Percentiles rank a stretch among this genome's conserved stretches.
Evolutionary conservation across 1,140 invertebrate genomes (phyloP).

Genomic region (Lucilia sericata): DNA sequence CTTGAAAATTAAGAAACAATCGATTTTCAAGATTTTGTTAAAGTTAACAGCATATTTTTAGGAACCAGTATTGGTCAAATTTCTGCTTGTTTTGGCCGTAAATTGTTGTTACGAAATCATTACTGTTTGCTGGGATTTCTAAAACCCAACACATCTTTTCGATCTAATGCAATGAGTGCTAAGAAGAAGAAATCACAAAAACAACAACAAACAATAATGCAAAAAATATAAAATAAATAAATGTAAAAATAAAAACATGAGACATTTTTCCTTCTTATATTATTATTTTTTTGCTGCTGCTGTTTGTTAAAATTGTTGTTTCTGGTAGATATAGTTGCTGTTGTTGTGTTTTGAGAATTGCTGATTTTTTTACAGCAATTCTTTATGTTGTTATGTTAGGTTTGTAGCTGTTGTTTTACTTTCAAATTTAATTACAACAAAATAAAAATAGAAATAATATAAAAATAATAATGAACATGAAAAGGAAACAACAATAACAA

Average conservation of each 20-base stretch:
- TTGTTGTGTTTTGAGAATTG: background rate
- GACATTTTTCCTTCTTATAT: conserved; percentile 4
- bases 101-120: too few relatives aligned
- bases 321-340: background rate
- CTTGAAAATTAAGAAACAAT: too few relatives aligned
- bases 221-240: conserved; percentile 20
- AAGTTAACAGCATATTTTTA: too few relatives aligned
- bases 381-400: background rate
- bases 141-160: conserved; percentile 24
- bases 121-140: too few relatives aligned
- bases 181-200: background rate
- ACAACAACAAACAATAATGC: background rate
- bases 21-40: too few relatives aligned
- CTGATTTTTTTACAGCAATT: background rate
- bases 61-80: too few relatives aligned
- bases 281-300: background rate
- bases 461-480: conserved; percentile 51
- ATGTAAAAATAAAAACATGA: conserved; percentile 21
- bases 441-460: conserved; percentile 49
- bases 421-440: conserved; percentile 41
- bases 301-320: background rate
- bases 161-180: background rate
- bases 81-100: too few relatives aligned
- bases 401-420: conserved; percentile 31
- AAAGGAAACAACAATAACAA: background rate